Conservation (phyloP, 2,888 invertebrate genomes). For the Xylophagus ater region DNA sequence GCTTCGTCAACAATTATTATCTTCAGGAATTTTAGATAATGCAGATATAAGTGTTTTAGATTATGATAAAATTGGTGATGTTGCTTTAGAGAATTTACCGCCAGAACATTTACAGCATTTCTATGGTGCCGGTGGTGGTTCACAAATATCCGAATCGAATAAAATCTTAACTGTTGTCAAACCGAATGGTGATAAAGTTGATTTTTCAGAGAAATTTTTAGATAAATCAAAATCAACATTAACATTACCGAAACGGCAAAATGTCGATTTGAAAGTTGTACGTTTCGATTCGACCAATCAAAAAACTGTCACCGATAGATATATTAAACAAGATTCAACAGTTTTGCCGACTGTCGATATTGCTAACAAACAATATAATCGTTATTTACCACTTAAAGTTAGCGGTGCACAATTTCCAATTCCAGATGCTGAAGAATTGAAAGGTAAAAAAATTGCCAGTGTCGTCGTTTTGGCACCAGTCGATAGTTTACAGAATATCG, state of each 20-base stretch:
- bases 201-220: constrained; percentile 43
- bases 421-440: constrained; percentile 63
- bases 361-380: constrained; percentile 64
- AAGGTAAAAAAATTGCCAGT: constrained; percentile 67
- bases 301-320: constrained; percentile 61
- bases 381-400: constrained; percentile 74
- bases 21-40: constrained; percentile 76
- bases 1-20: constrained; percentile 65
- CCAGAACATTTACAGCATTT: constrained; percentile 80
- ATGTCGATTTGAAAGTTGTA: constrained; percentile 76
- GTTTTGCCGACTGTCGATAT: constrained; percentile 63
- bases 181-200: constrained; percentile 49
- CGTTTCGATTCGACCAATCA: constrained; percentile 66
- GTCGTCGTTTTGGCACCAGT: constrained; percentile 79
- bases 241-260: constrained; percentile 42
- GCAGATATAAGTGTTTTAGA: constrained; percentile 80
- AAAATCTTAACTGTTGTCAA: constrained; percentile 55
- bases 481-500: constrained; percentile 45
- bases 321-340: constrained; percentile 60
- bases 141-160: constrained; percentile 60
- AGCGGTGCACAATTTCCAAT: constrained; percentile 76
- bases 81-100: constrained; percentile 68
- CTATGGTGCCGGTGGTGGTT: constrained; percentile 70
- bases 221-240: constrained; percentile 38
- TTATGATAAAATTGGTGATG: constrained; percentile 80